Percentiles rank a stretch among this genome's conserved stretches.
These are phyloP conservation scores for Syngnathus acus DNA, from an alignment of 2,797 vertebrate species.

Conservation along the genomic window DNA sequence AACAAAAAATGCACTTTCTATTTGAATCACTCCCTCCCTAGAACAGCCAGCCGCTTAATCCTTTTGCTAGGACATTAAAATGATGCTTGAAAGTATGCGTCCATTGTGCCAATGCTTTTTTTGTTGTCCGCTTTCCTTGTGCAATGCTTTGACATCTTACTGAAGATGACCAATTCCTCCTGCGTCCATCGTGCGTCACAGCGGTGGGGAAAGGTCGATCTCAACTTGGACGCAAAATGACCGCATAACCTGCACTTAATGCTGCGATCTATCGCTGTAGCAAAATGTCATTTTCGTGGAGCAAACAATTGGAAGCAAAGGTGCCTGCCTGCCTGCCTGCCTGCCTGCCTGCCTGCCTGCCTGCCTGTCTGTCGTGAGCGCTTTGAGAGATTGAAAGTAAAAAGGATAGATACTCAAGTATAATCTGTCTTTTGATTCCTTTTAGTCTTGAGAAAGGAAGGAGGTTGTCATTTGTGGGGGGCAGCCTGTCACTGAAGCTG, in stretches of 20 bases:
- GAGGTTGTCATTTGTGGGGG: too few species aligned
- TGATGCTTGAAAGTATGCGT: conserved; percentile 59
- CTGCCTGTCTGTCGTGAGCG: too few species aligned
- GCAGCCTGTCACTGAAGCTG: too few species aligned
- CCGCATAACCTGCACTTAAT: neutral
- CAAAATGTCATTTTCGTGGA: too few species aligned
- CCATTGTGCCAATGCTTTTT: conserved; percentile 52
- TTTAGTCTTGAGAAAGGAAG: too few species aligned
- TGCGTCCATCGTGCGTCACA: neutral
- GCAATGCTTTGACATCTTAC: neutral
- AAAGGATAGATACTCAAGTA: too few species aligned
- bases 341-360: too few species aligned
- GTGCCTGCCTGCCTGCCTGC: too few species aligned
- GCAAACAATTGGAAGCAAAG: too few species aligned
- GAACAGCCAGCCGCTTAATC: conserved; percentile 56
- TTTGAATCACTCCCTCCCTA: conserved; percentile 57
- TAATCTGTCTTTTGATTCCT: too few species aligned
- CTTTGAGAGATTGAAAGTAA: too few species aligned
- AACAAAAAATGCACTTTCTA: conserved; percentile 59
- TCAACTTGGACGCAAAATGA: neutral
- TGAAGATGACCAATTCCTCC: neutral
- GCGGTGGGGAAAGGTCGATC: neutral
- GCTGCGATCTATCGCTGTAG: too few species aligned
- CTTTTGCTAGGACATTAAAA: conserved; percentile 63
- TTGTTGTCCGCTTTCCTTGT: conserved; percentile 2